Conservation (phyloP, 2,113 vertebrate genomes). For the Alligator mississippiensis region DNA sequence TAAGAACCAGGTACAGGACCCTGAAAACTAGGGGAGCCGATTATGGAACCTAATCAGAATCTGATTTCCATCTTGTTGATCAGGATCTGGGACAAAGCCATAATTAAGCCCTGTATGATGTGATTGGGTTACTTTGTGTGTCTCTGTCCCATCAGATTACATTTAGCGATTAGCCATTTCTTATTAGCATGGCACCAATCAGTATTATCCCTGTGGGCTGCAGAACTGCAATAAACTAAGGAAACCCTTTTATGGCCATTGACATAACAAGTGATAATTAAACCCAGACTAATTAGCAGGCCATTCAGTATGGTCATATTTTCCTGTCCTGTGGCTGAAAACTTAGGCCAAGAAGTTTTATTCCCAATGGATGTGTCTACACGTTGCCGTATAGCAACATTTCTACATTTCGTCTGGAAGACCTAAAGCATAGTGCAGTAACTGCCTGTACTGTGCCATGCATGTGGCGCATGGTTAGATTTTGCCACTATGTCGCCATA, state of each 20-base stretch:
- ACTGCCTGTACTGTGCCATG: too few relatives aligned
- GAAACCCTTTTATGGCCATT: conserved; percentile 22
- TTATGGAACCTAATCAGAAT: not conserved
- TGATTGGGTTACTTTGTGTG: conserved; percentile 36
- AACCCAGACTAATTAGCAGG: conserved; percentile 53
- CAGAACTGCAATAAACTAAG: conserved; percentile 1
- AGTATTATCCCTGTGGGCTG: conserved; percentile 48
- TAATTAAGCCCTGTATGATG: not conserved
- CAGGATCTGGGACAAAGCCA: conserved; percentile 15
- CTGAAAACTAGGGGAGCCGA: not conserved
- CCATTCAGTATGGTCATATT: conserved; percentile 38
- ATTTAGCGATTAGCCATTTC: conserved; percentile 38
- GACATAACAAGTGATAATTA: conserved; percentile 57
- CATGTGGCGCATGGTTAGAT: too few relatives aligned
- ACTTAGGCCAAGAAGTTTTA: conserved; percentile 36
- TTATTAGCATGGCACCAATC: conserved; percentile 16
- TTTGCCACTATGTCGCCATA: too few relatives aligned
- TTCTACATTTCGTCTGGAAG: too few relatives aligned
- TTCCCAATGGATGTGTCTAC: conserved; percentile 54
- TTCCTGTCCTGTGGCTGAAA: conserved; percentile 60
- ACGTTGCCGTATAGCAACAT: too few relatives aligned
- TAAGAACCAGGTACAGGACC: conserved; percentile 25
- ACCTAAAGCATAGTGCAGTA: too few relatives aligned
- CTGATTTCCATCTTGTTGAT: conserved; percentile 12
- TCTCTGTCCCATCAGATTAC: conserved; percentile 62